These are phyloP conservation scores for Slavum lentiscoides DNA, from an alignment of 2,888 invertebrate species.

Conservation along the genomic window DNA sequence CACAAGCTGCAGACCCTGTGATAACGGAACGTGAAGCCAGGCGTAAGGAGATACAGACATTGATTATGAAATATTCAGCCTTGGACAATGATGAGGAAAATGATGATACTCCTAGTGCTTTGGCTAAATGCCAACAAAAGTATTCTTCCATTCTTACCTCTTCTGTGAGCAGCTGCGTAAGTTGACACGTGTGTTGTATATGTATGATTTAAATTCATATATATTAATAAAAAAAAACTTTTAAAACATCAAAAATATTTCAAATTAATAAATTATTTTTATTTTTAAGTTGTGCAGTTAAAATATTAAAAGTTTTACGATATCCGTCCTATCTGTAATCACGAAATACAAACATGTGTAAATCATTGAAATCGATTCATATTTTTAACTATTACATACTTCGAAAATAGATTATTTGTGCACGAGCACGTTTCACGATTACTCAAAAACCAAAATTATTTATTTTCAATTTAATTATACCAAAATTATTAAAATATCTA, in stretches of 20 bases:
- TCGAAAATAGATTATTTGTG: too few relatives aligned
- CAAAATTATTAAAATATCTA: too few relatives aligned
- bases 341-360: too few relatives aligned
- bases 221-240: neutral
- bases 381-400: too few relatives aligned
- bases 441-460: too few relatives aligned
- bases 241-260: neutral
- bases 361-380: too few relatives aligned
- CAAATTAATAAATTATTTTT: neutral
- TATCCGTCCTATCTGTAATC: too few relatives aligned
- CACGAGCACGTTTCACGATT: too few relatives aligned
- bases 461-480: too few relatives aligned
- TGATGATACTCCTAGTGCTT: conserved; percentile 56
- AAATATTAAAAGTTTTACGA: too few relatives aligned
- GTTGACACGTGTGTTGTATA: conserved; percentile 34
- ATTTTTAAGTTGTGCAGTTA: too few relatives aligned
- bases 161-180: conserved; percentile 46
- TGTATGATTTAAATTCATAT: conserved; percentile 1
- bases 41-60: conserved; percentile 79
- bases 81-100: conserved; percentile 65
- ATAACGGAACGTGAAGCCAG: conserved; percentile 76
- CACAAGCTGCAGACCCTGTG: conserved; percentile 26
- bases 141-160: conserved; percentile 56
- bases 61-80: conserved; percentile 81
- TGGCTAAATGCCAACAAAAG: conserved; percentile 57